Evolutionary conservation across 1,140 invertebrate genomes (phyloP).

Genomic region (Diuraphis noxia): DNA sequence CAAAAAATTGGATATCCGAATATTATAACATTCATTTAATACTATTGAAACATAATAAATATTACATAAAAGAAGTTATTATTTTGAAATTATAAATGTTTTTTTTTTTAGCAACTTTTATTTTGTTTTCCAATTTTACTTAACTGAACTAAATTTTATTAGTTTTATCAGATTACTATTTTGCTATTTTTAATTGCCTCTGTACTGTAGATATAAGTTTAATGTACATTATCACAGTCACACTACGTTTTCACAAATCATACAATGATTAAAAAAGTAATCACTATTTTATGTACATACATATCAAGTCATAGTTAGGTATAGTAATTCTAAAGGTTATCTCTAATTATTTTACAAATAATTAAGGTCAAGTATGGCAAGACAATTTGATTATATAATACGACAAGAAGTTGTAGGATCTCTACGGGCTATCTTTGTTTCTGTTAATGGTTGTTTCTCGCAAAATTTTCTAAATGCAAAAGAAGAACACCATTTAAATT

Average conservation of each 20-base stretch:
- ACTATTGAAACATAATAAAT: not conserved
- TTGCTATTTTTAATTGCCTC: not conserved
- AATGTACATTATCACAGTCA: not conserved
- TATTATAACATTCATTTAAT: not conserved
- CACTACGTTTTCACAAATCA: not conserved
- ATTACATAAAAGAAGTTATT: not conserved
- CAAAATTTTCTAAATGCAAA: conserved; percentile 9
- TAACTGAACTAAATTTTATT: not conserved
- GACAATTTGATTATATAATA: conserved; percentile 4
- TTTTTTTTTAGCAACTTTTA: not conserved
- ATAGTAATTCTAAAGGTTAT: not conserved
- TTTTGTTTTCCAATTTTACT: not conserved
- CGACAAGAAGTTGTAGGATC: not conserved
- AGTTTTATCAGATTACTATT: not conserved
- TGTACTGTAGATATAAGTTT: not conserved
- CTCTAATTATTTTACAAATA: not conserved
- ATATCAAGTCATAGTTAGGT: not conserved
- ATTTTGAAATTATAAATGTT: not conserved
- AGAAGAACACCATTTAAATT: conserved; percentile 30
- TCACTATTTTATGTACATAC: not conserved
- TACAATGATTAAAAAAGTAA: not conserved
- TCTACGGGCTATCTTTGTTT: conserved; percentile 27
- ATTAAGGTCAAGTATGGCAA: not conserved
- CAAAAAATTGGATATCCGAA: not conserved
- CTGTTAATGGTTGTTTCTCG: not conserved